These are phyloP conservation scores for Clarias batrachus DNA, from an alignment of 2,113 vertebrate genomes.

Conservation along the genomic window DNA sequence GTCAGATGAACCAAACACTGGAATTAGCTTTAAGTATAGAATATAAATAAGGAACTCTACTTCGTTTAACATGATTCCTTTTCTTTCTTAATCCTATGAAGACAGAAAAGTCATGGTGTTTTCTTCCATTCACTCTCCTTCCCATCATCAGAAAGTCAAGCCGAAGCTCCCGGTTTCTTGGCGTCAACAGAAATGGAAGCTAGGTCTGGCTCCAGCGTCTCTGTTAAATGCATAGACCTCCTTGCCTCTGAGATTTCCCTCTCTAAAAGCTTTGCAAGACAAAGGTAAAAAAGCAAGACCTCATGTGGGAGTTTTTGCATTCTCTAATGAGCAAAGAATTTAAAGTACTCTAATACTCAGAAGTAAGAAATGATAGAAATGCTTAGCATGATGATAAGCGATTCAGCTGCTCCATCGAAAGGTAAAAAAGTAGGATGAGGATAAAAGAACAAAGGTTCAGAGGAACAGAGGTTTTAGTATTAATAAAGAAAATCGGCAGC, in stretches of 20 bases:
- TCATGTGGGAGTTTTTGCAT: constrained; percentile 57
- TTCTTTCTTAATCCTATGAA: constrained; percentile 36
- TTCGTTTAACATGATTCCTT: not conserved
- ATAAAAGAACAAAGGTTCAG: not conserved
- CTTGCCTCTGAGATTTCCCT: constrained; percentile 61
- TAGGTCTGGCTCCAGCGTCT: constrained; percentile 39
- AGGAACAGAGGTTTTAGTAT: not conserved
- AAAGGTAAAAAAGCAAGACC: constrained; percentile 46
- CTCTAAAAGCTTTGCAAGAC: constrained; percentile 67
- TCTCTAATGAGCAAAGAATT: constrained; percentile 57
- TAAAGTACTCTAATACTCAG: constrained; percentile 43
- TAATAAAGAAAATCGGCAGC: not conserved
- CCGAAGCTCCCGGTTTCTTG: constrained; percentile 37
- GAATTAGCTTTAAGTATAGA: not conserved
- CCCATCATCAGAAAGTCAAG: constrained; percentile 36
- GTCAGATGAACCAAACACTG: constrained; percentile 7
- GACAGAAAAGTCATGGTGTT: constrained; percentile 32
- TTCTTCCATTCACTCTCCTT: constrained; percentile 13
- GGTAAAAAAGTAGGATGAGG: not conserved
- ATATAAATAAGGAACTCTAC: constrained; percentile 16
- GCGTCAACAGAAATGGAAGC: constrained; percentile 43
- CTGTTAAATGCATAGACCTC: constrained; percentile 67
- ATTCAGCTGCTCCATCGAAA: constrained; percentile 25
- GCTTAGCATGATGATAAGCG: constrained; percentile 19
- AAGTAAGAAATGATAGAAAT: constrained; percentile 47